Evolutionary conservation across 2,888 invertebrate species (phyloP), one percentile per base, ranked within the genome.

Genomic region (Andrena bicolor): DNA sequence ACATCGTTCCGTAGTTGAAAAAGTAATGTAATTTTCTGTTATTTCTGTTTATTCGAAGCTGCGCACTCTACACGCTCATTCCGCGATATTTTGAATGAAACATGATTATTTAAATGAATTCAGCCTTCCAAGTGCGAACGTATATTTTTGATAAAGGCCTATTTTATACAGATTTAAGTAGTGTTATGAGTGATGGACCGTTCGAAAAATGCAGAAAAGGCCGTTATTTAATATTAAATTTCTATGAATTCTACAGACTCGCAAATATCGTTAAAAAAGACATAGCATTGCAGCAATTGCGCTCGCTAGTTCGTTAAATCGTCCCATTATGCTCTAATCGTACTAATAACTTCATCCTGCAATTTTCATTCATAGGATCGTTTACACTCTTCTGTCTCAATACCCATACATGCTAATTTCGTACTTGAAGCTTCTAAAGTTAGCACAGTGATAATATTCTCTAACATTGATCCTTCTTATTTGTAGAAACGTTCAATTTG

Each of bases 321-420:
- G 58, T 70, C 64, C 76, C 58, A 76, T 76, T 79, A 69, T 76
- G 0, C 32, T 53, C 58, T 79, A 76, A 79, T 75, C 69, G 69
- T 48, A 64, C 56, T 79, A 64, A 79, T 68, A 65, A 69, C 79
- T 56, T 70, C 79, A 76, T 76, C 69, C 76, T 76, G 79, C 64
- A 79, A 79, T 79, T 79, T 79, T 58, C 76, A 28, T 78, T 60
- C 73, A 70, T 78, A 53, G 61, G 61, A 79, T 65, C 76, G 56
- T 70, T 76, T 49, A 51, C 76, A 23, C 26, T 58, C 58, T 75
- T 69, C 4, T 48, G 32, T 20, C 16, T 69, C 28, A 26, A 79
- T 58, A 64, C 56, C 69, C 51, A 69, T 64, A 23, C 56, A 66
- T 23, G 51, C 41, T 74, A 77, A 60, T 77, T 61, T 61, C 30